Evolutionary conservation across 2,797 vertebrate species (phyloP), one percentile per base, ranked within the genome.

Genomic region (Acanthurus tractus): DNA sequence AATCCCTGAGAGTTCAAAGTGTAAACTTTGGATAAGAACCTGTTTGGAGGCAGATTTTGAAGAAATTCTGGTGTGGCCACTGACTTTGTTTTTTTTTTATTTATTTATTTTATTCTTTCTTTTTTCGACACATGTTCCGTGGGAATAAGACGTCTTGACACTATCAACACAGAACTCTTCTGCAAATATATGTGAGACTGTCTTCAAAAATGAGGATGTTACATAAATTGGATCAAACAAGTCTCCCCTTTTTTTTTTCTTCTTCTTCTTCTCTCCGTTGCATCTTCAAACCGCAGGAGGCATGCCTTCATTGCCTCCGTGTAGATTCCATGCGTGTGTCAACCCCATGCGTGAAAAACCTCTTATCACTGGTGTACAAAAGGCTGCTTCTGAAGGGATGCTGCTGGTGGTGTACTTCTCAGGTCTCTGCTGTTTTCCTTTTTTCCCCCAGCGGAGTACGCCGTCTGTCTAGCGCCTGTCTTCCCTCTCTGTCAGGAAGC

Each of bases 311-410:
- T 66, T 68, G 74, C 42, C 46, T 64, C 46, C 17, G 36, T 75
- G 83, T 65, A 70, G 76, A 81, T 59, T 81, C 75, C 54, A 58
- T 20, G 73, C 12, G 46, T 53, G 76, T 74, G 73, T 89, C 81
- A 84, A 61, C 58, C 23, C 46, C 0, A 45, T 56, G 75, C 66
- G 71, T 66, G 63, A 74, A 66, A 85, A 86, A 45, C 4, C 63
- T 90, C 83, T 86, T 64, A 88, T 88, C 82, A 83, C 38, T 20
- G 6, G 55, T 22, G 65, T 53, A 89, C 80, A 88, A 89, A 88
- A 73, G 45, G 63, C 50, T 55, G 61, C 78, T 81, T 82, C 75
- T 84, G 76, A 83, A 82, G 72, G 68, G 61, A 83, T 76, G 63
- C 72, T 75, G 68, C 8, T 74, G 79, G 49, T 74, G 72, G 40